Percentiles rank a stretch among this genome's conserved stretches.
These are phyloP conservation scores for Lobophora halterata DNA, from an alignment of 2,888 invertebrate species.

Conservation along the genomic window DNA sequence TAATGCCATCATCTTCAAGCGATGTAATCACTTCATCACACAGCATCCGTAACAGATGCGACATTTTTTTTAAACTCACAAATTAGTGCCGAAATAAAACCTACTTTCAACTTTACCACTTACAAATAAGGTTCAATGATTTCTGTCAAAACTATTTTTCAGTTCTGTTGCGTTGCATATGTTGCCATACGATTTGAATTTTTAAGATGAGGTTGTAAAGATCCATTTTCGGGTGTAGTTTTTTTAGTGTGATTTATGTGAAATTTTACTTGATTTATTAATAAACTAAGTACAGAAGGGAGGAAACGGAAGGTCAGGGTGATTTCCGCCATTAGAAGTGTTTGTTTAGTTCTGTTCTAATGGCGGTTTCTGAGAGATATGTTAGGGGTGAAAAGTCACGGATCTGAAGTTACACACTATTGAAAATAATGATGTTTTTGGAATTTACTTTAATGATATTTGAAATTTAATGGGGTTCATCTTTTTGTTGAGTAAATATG, in stretches of 20 bases:
- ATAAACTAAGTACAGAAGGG: slow-evolving; percentile 41
- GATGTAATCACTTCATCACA: slow-evolving; percentile 28
- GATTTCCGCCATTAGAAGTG: slow-evolving; percentile 52
- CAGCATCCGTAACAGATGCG: slow-evolving; percentile 28
- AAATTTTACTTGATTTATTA: slow-evolving; percentile 48
- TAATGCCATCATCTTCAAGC: slow-evolving; percentile 14
- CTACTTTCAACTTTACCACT: slow-evolving; percentile 5
- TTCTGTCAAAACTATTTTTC: not conserved
- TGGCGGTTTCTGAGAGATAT: slow-evolving; percentile 43
- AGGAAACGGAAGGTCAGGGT: slow-evolving; percentile 48
- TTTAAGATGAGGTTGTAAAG: accelerated
- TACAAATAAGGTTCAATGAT: not conserved
- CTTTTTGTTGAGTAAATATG: too few relatives aligned
- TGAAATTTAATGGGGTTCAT: too few relatives aligned
- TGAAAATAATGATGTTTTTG: slow-evolving; percentile 5
- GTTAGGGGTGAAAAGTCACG: slow-evolving; percentile 38
- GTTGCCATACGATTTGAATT: slow-evolving; percentile 5
- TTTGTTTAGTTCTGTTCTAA: slow-evolving; percentile 48
- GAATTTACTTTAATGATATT: too few relatives aligned
- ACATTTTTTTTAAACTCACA: slow-evolving; percentile 26
- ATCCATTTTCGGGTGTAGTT: slow-evolving; percentile 9
- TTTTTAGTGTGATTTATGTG: slow-evolving; percentile 45
- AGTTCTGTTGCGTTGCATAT: not conserved
- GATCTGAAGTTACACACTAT: slow-evolving; percentile 18
- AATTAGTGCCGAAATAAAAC: slow-evolving; percentile 26